Base-by-base conservation (phyloP, 1,140 invertebrate genomes). In the Leptopilina boulardi region DNA sequence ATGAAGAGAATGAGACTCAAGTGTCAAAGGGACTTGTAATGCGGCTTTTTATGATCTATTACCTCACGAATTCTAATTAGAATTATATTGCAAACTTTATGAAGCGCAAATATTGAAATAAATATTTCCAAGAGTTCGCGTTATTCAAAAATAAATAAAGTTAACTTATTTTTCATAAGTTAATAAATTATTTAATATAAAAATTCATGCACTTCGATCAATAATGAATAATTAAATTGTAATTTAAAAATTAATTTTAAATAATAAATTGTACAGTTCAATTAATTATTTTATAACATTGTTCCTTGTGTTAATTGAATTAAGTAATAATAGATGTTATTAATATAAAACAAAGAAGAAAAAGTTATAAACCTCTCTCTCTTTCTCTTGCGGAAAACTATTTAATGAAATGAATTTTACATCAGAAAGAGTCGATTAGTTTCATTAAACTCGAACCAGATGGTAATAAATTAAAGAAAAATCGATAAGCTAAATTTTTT, bases 361-460 rank as follows among this genome's bases (percentile, higher is more conserved):
- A n/a, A 44, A 44, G 2, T n/a, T n/a, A 51, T 51, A 51, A 51
- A 51, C 47, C n/a, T 51, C 44, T 15, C 13, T 47, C 15, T 47
- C 15, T 18, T n/a, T 51, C n/a, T 18, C 47, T 51, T 5, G 18
- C 2, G n/a, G 15, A 51, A 51, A 51, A 51, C 47, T 51, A 51
- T 51, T 51, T 51, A 51, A 51, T 51, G 47, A 51, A 51, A 51
- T 51, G 47, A 51, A 51, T 51, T 51, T 51, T 51, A 51, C 47
- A 51, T 51, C 15, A 51, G 47, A 51, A 51, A 51, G 47, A 51
- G 47, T 51, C 47, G 47, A 51, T 51, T 51, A 51, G 47, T 51
- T 51, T 51, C 47, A 51, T 51, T 51, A 51, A 51, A 51, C 47
- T 18, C 47, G 47, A 51, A 18, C 47, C 47, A 51, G 47, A n/a